Evolutionary conservation across 2,797 vertebrate genomes (phyloP).

Genomic region (Xenops minutus): DNA sequence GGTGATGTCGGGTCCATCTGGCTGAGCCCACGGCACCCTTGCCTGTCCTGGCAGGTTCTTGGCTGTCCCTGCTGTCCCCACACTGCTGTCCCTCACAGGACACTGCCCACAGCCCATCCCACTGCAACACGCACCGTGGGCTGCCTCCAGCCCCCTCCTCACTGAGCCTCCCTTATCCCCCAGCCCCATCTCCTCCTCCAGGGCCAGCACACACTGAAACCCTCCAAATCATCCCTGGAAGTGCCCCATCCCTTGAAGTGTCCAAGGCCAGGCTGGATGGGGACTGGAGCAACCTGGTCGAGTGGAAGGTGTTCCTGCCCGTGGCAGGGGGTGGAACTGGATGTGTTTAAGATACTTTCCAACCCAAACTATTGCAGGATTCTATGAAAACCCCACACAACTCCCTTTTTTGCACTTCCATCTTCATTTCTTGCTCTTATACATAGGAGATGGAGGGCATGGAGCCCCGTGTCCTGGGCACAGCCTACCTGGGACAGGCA

Average conservation of each 20-base stretch:
- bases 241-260: background rate
- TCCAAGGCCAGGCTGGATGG: background rate
- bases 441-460: accelerated
- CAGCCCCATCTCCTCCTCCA: background rate
- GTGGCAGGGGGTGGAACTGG: too few species aligned
- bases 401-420: background rate
- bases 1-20: accelerated
- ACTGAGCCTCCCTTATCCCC: background rate
- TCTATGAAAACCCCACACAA: background rate
- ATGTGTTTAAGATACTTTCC: background rate
- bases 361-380: background rate
- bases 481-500: background rate
- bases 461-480: accelerated
- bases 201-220: background rate
- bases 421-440: background rate
- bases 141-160: background rate
- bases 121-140: accelerated
- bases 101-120: background rate
- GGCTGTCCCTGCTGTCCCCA: background rate
- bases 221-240: background rate
- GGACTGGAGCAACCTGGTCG: accelerated
- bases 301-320: background rate
- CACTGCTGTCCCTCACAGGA: background rate
- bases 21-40: background rate
- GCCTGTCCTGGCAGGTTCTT: background rate